phyloP scores from a whole-genome alignment of 2,797 vertebrate genomes.

The Hypotaenidia okinawae region DNA sequence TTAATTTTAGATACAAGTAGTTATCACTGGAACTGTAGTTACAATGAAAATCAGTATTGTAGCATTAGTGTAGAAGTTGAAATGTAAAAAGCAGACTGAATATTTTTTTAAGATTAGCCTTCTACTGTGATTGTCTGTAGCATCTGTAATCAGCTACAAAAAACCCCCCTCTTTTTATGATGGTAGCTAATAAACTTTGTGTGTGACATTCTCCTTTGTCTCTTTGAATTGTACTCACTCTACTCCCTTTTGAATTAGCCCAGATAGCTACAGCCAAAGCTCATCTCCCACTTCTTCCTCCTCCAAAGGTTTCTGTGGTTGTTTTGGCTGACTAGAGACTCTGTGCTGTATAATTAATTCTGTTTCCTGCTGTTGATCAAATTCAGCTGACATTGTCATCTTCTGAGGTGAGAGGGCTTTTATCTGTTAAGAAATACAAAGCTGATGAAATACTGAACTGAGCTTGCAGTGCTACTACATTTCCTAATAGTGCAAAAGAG shows the following conservation, averaged over 20 bases:
- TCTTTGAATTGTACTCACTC: accelerated
- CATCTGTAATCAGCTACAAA: not conserved
- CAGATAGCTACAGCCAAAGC: not conserved
- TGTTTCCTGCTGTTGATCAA: not conserved
- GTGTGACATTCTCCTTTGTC: not conserved
- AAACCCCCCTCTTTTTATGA: not conserved
- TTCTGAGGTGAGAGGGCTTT: not conserved
- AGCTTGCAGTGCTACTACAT: not conserved
- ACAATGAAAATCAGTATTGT: not conserved
- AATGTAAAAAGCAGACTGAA: not conserved
- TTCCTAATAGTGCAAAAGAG: not conserved
- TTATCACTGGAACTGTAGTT: not conserved
- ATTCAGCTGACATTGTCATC: not conserved
- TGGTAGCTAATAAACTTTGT: not conserved
- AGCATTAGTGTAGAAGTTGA: not conserved
- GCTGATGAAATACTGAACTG: not conserved
- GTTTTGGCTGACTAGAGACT: not conserved
- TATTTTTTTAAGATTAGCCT: not conserved
- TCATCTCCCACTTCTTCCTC: not conserved
- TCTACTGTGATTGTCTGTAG: not conserved
- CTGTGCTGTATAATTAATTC: not conserved
- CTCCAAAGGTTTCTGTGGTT: not conserved
- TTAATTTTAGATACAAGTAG: not conserved
- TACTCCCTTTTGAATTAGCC: not conserved
- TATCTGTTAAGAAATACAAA: not conserved